Conservation (phyloP, 1,140 invertebrate species). For the Magallana ariakensis region DNA sequence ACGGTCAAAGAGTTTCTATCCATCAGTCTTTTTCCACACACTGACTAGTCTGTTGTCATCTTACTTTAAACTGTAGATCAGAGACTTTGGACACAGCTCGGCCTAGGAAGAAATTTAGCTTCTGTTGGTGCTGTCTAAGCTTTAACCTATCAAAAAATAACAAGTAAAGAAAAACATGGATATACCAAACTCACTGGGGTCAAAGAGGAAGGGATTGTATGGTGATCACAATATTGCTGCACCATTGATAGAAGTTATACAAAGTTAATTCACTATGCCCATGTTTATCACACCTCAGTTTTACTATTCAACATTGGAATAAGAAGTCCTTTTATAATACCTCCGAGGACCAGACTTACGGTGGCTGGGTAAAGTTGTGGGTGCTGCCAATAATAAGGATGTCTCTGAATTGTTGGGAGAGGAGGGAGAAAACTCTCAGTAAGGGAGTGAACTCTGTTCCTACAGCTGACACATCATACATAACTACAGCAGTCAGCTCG, state of each 20-base stretch:
- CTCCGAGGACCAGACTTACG: neutral
- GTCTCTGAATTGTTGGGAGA: neutral
- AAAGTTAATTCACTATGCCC: no score
- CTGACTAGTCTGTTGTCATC: no score
- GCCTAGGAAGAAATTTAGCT: neutral
- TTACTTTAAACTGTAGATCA: constrained; percentile 5
- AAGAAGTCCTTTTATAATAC: no score
- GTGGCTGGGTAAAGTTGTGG: neutral
- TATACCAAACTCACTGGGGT: no score
- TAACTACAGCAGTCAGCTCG: neutral
- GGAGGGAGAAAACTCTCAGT: neutral
- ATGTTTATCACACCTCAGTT: no score
- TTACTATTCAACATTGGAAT: no score
- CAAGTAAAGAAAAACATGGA: no score
- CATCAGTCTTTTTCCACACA: no score
- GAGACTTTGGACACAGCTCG: neutral
- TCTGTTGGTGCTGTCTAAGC: constrained; percentile 2
- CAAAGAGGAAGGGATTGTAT: no score
- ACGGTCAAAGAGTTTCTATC: no score
- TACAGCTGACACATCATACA: neutral
- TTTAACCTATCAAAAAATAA: neutral
- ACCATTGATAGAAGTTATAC: no score
- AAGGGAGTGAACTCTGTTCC: neutral
- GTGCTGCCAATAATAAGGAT: neutral
- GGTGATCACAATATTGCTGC: no score